Conservation (phyloP, 2,113 vertebrate species). For the Daubentonia madagascariensis region DNA sequence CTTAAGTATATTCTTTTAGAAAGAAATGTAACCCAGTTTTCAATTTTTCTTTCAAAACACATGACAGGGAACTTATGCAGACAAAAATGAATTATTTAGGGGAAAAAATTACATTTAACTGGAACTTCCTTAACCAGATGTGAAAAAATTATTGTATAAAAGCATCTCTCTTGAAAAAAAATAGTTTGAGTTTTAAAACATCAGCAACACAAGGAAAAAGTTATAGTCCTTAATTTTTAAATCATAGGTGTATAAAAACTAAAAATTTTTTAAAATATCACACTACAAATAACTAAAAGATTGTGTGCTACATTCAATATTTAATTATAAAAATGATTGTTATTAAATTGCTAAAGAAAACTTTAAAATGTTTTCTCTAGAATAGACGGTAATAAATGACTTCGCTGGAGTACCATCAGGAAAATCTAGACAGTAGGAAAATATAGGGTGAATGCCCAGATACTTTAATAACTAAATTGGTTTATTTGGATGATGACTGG, state of each 20-base stretch:
- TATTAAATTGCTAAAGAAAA: slow-evolving; percentile 20
- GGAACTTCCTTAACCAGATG: neutral
- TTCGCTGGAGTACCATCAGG: neutral
- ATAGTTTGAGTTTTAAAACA: slow-evolving; percentile 2
- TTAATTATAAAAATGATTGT: slow-evolving; percentile 2
- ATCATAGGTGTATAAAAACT: neutral
- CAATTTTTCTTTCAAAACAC: neutral
- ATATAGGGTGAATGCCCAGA: neutral
- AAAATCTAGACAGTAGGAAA: slow-evolving; percentile 16
- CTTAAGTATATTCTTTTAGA: neutral
- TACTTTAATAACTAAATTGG: neutral
- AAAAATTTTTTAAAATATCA: neutral
- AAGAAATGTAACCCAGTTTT: neutral
- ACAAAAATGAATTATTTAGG: neutral
- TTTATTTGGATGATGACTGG: neutral
- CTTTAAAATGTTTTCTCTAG: neutral
- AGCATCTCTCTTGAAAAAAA: neutral
- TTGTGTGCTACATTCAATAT: neutral
- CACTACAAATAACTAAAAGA: neutral
- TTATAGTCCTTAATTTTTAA: neutral
- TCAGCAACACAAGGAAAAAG: neutral
- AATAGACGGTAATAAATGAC: neutral
- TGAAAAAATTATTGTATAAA: neutral
- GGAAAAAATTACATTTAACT: neutral
- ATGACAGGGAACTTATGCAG: neutral